Evolutionary conservation across 1,140 invertebrate genomes (phyloP).

Genomic region (Lutraria rhynchaena): DNA sequence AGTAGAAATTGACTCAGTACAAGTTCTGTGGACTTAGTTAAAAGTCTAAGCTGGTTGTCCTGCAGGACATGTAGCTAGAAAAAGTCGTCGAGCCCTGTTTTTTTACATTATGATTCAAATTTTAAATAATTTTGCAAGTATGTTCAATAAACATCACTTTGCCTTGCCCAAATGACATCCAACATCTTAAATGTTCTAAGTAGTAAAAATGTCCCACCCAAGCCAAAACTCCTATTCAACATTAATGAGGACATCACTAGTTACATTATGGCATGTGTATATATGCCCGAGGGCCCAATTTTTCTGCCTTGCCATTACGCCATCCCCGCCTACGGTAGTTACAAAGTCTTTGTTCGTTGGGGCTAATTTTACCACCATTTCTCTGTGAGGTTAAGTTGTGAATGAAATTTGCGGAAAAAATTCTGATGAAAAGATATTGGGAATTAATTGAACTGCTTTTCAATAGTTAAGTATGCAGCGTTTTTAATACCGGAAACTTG

Average conservation of each 20-base stretch:
- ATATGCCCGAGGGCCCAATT: conserved; percentile 16
- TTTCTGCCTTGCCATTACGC: conserved; percentile 19
- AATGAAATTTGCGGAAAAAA: conserved; percentile 19
- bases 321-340: conserved; percentile 13
- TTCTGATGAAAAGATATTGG: not conserved
- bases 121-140: too few species aligned
- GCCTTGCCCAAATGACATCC: too few species aligned
- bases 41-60: too few species aligned
- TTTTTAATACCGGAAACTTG: conserved; percentile 35
- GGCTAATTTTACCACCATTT: conserved; percentile 29
- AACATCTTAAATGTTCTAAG: too few species aligned
- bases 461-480: conserved; percentile 17
- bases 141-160: too few species aligned
- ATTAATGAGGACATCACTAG: not conserved
- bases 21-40: too few species aligned
- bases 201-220: too few species aligned
- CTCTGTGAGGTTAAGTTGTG: conserved; percentile 11
- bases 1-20: too few species aligned
- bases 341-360: conserved; percentile 34
- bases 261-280: conserved; percentile 32
- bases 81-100: too few species aligned
- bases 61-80: too few species aligned
- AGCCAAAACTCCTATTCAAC: too few species aligned
- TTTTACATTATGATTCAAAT: too few species aligned
- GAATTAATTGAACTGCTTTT: conserved; percentile 27